These are phyloP conservation scores for Bombus vancouverensis DNA, from an alignment of 1,140 invertebrate genomes.

Conservation along the genomic window DNA sequence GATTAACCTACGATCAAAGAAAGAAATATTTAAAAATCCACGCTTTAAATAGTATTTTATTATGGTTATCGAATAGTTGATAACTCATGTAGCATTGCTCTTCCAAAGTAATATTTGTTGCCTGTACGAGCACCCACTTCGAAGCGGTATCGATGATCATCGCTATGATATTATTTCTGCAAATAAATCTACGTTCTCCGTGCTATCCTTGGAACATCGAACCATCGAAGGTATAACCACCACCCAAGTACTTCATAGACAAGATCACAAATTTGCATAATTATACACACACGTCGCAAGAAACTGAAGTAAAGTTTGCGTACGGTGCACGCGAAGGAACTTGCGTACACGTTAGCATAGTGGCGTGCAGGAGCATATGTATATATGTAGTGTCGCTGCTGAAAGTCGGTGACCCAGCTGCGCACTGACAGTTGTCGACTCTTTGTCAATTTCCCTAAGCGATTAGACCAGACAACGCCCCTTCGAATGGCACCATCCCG, in stretches of 20 bases:
- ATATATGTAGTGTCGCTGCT: conserved; percentile 44
- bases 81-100: not conserved
- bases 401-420: conserved; percentile 74
- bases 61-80: not conserved
- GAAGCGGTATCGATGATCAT: not conserved
- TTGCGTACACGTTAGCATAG: not conserved
- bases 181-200: not conserved
- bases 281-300: not conserved
- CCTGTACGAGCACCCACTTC: not conserved
- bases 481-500: conserved; percentile 47
- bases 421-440: conserved; percentile 75
- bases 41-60: not conserved
- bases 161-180: not conserved
- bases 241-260: not conserved
- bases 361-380: conserved; percentile 24
- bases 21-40: not conserved
- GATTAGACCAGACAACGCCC: conserved; percentile 70
- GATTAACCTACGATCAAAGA: not conserved
- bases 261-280: not conserved
- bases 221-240: not conserved
- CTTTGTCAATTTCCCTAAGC: conserved; percentile 77
- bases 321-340: not conserved
- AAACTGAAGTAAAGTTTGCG: not conserved
- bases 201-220: not conserved
- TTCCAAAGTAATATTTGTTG: not conserved